Evolutionary conservation across 2,113 vertebrate species (phyloP).

Genomic region (Carettochelys insculpta): DNA sequence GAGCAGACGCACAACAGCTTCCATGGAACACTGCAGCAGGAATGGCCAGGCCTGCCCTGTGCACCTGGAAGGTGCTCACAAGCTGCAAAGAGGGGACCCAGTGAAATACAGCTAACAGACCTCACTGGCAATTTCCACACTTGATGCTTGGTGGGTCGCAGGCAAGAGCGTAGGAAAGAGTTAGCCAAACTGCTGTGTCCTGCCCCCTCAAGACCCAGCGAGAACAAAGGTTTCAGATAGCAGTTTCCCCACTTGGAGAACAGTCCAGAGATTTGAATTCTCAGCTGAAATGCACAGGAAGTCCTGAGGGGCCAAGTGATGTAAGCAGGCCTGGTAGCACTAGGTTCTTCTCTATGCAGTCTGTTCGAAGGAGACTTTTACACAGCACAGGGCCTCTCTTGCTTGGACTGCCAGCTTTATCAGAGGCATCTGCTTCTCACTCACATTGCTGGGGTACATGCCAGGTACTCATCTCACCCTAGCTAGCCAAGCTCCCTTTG

Average conservation of each 20-base stretch:
- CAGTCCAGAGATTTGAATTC: not conserved
- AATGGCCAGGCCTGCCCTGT: not conserved
- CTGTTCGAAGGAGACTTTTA: not conserved
- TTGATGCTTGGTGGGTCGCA: not conserved
- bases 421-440: accelerated
- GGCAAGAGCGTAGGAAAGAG: not conserved
- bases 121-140: not conserved
- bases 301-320: not conserved
- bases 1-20: too few relatives aligned
- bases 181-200: not conserved
- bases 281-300: not conserved
- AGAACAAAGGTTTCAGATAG: not conserved
- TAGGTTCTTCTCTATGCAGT: not conserved
- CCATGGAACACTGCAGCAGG: too few relatives aligned
- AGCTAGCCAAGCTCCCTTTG: not conserved
- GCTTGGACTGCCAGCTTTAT: accelerated
- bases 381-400: not conserved
- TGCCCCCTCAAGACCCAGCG: accelerated
- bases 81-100: not conserved
- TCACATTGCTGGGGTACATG: accelerated
- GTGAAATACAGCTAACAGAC: not conserved
- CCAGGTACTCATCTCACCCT: accelerated
- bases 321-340: not conserved
- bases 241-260: not conserved
- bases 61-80: not conserved